Base-by-base conservation (phyloP, 2,113 vertebrate species). In the Zosterops hypoxanthus region DNA sequence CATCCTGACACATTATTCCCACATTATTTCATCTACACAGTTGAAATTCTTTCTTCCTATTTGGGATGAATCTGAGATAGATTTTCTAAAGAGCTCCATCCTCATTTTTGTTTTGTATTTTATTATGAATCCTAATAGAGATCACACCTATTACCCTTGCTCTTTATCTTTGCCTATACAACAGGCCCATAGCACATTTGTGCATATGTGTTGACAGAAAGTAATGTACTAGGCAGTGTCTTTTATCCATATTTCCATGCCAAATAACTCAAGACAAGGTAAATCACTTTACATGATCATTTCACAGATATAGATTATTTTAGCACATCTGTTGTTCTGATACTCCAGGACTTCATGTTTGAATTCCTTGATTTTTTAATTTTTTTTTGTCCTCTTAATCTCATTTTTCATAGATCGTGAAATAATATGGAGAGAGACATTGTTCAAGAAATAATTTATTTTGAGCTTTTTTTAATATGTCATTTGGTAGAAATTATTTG, bases 21-120 rank as follows among this genome's bases (percentile, higher is more conserved):
- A 39, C 36, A 39, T 39, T 39, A 39, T 39, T 39, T 39, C 0
- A 0, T 8, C 41, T 73, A 23, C 31, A 18, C 2, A n/a, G 10
- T 20, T 81, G 75, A 87, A 81, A 75, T 46, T 20, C 12, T 12
- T 73, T 61, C 49, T 68, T 80, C 28, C 19, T 50, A 23, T 39
- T 66, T 78, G 47, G 33, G 17, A 46, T 41, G 15, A 66, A 69
- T 52, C 29, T 70, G 26, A 55, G 15, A 76, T 18, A 44, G 44
- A 46, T 39, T 84, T 73, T 82, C 25, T 33, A 36, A 69, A 57
- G 25, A 88, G 2, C 3, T 2, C 8, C 25, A 23, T 47, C 26
- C 14, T 52, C 17, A 24, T 44, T 72, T 56, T 53, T 20, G 1
- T 44, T 76, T 93, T 9, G 12, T 57, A 22, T 29, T 8, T 39